These are phyloP conservation scores for Tetheella fluctuosa DNA, from an alignment of 2,888 invertebrate genomes.

Conservation along the genomic window DNA sequence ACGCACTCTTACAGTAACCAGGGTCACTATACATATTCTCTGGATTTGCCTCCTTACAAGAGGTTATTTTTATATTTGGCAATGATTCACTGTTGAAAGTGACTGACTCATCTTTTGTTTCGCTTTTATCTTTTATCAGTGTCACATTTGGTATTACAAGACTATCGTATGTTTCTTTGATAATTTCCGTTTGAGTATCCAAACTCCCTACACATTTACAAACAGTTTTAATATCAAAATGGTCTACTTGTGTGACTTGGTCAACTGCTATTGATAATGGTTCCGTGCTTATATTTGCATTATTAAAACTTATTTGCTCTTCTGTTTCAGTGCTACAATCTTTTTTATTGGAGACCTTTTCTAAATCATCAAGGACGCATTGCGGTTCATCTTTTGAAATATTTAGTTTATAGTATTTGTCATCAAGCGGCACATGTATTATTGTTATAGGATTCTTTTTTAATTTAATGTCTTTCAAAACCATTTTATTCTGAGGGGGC, in stretches of 20 bases:
- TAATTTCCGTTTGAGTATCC: conserved; percentile 45
- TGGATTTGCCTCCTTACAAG: conserved; percentile 30
- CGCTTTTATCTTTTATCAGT: conserved; percentile 62
- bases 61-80: conserved; percentile 43
- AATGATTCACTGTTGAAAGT: conserved; percentile 50
- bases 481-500: conserved; percentile 30
- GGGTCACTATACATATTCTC: conserved; percentile 43
- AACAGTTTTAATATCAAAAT: conserved; percentile 37
- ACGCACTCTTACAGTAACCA: conserved; percentile 49
- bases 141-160: conserved; percentile 76
- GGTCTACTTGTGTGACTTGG: conserved; percentile 52
- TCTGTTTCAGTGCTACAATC: conserved; percentile 45
- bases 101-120: conserved; percentile 52
- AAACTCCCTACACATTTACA: conserved; percentile 41
- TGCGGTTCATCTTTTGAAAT: conserved; percentile 8
- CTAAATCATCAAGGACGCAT: conserved; percentile 17
- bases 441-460: conserved; percentile 47
- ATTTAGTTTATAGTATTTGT: conserved; percentile 36
- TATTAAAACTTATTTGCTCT: conserved; percentile 34
- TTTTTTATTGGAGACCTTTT: conserved; percentile 23
- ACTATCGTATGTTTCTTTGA: conserved; percentile 60
- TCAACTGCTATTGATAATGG: conserved; percentile 42
- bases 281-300: conserved; percentile 52
- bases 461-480: conserved; percentile 42
- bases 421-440: conserved; percentile 63